Evolutionary conservation across 2,113 vertebrate species (phyloP).

Genomic region (Oriolus oriolus): DNA sequence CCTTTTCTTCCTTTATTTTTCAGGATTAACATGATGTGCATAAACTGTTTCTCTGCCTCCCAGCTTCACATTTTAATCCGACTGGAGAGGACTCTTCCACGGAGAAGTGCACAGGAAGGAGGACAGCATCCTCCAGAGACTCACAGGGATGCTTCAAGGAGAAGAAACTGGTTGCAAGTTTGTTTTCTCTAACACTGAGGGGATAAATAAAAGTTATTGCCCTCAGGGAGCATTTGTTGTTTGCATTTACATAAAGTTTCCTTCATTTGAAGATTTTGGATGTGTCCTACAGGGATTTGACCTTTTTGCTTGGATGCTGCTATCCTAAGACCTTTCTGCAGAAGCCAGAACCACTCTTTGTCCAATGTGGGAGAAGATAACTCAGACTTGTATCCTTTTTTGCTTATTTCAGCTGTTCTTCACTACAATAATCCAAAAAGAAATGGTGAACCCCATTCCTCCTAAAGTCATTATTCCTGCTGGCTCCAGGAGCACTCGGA

Average conservation of each 20-base stretch:
- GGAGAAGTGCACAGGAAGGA: background rate
- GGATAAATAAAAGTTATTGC: background rate
- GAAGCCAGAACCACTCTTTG: background rate
- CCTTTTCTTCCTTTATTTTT: background rate
- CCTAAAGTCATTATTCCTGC: background rate
- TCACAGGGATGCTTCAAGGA: background rate
- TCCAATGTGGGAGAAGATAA: background rate
- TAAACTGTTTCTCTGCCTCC: background rate
- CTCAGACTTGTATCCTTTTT: background rate
- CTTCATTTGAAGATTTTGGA: background rate
- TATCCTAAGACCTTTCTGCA: background rate
- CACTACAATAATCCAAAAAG: background rate
- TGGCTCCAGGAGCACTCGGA: background rate
- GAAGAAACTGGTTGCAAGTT: background rate
- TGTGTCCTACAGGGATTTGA: background rate
- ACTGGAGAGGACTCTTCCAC: background rate
- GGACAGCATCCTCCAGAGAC: background rate
- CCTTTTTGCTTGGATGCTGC: background rate
- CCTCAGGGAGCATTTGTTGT: background rate
- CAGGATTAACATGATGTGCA: background rate
- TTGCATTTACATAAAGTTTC: background rate
- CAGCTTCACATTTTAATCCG: rapidly evolving
- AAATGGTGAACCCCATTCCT: background rate
- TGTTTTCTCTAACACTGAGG: background rate
- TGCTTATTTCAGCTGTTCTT: background rate